Conservation (phyloP, 2,113 vertebrate genomes). For the Mionectes macconnelli region DNA sequence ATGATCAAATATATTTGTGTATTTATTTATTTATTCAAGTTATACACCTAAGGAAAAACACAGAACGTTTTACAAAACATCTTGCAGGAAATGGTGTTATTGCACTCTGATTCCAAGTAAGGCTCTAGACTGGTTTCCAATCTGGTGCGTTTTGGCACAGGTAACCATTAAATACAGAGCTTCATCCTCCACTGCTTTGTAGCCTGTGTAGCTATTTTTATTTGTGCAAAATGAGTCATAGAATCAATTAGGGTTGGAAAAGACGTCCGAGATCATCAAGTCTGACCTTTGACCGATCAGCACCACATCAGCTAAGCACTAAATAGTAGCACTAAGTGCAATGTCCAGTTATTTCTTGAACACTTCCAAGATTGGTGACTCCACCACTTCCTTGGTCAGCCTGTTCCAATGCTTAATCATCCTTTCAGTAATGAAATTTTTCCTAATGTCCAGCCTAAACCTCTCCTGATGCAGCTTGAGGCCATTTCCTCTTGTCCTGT, state of each 20-base stretch:
- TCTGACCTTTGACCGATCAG: neutral
- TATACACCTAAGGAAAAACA: neutral
- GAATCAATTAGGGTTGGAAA: neutral
- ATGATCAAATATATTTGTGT: neutral
- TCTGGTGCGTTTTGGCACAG: neutral
- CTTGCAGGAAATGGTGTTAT: neutral
- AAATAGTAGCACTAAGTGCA: neutral
- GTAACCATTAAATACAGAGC: neutral
- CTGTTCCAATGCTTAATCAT: neutral
- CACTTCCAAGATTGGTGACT: neutral
- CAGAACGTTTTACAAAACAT: neutral
- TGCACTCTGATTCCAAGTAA: neutral
- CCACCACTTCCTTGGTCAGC: neutral
- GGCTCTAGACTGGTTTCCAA: neutral
- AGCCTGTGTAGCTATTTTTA: neutral
- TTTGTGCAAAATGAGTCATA: neutral
- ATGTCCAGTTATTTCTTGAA: neutral
- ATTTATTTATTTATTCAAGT: neutral
- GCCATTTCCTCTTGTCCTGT: neutral
- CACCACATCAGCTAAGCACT: neutral
- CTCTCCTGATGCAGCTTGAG: neutral
- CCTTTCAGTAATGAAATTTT: neutral
- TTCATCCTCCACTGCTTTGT: neutral
- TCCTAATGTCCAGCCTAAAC: neutral
- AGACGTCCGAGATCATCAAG: fast-evolving